A percentile compares a stretch with the other conserved stretches of the same genome.
These are phyloP conservation scores for Pipra filicauda DNA, from an alignment of 2,113 vertebrate genomes.

Conservation along the genomic window DNA sequence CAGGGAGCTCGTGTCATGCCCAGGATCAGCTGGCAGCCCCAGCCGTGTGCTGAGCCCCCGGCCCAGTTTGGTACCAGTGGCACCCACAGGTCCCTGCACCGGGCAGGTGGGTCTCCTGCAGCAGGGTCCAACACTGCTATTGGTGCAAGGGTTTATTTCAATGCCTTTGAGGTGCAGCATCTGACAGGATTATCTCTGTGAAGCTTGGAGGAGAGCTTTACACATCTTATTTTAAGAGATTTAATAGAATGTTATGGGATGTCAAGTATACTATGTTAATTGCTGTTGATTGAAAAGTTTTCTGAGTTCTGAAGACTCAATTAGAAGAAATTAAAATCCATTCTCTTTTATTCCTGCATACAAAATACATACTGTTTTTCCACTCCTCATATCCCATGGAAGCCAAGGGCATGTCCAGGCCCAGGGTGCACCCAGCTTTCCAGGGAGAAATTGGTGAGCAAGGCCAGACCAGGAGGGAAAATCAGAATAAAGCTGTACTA, in stretches of 20 bases:
- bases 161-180: background rate
- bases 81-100: background rate
- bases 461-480: background rate
- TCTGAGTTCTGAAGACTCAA: constrained; percentile 66
- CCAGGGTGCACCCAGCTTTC: background rate
- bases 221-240: constrained; percentile 46
- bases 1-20: background rate
- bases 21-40: background rate
- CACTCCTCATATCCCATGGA: background rate
- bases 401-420: background rate
- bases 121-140: background rate
- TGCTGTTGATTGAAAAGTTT: constrained; percentile 70
- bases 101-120: background rate
- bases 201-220: constrained; percentile 23
- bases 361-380: constrained; percentile 1
- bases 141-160: background rate
- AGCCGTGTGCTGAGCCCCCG: background rate
- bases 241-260: constrained; percentile 72
- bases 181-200: background rate
- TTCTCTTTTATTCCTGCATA: constrained; percentile 65
- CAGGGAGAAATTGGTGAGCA: background rate
- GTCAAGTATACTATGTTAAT: constrained; percentile 54
- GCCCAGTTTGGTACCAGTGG: background rate
- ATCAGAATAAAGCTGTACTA: background rate
- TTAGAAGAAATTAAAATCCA: constrained; percentile 69